A percentile compares a stretch with the other conserved stretches of the same genome.
phyloP scores from a whole-genome alignment of 2,888 invertebrate genomes.

The Drosophila kuntzei region DNA sequence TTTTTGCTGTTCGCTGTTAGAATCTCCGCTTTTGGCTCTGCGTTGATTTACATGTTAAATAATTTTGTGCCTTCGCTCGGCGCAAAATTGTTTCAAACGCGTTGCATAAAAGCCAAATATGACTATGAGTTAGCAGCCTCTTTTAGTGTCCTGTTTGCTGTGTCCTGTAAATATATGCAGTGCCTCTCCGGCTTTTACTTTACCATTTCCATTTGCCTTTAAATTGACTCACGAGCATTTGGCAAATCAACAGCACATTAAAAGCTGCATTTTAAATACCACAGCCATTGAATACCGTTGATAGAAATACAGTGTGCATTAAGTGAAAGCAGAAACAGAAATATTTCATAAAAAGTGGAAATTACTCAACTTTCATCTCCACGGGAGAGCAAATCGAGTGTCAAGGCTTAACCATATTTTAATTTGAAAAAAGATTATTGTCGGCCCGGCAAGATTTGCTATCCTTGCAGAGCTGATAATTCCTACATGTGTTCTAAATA shows the following conservation, averaged over 20 bases:
- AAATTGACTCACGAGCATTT: slow-evolving; percentile 57
- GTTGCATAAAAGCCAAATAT: slow-evolving; percentile 71
- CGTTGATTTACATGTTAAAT: slow-evolving; percentile 80
- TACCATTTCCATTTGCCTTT: slow-evolving; percentile 11
- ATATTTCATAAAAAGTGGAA: neutral
- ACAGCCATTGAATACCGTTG: neutral
- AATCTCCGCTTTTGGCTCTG: slow-evolving; percentile 48
- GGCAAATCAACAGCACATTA: slow-evolving; percentile 73
- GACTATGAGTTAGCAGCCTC: slow-evolving; percentile 38
- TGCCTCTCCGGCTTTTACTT: slow-evolving; percentile 7
- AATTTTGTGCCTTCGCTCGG: slow-evolving; percentile 61
- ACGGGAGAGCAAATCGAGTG: no score
- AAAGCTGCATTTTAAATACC: slow-evolving; percentile 20
- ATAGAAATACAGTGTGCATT: neutral
- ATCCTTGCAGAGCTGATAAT: no score
- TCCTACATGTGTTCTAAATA: no score
- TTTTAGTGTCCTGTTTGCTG: slow-evolving; percentile 48
- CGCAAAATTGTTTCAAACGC: slow-evolving; percentile 64
- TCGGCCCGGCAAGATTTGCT: no score
- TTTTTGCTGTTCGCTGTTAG: slow-evolving; percentile 64
- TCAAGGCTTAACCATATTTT: no score
- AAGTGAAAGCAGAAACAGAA: neutral
- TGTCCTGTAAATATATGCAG: slow-evolving; percentile 60
- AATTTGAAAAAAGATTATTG: no score
- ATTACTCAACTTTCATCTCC: no score